A percentile compares a stretch with the other conserved stretches of the same genome.
Conservation (phyloP, 2,113 vertebrate species). For the Casuarius casuarius region DNA sequence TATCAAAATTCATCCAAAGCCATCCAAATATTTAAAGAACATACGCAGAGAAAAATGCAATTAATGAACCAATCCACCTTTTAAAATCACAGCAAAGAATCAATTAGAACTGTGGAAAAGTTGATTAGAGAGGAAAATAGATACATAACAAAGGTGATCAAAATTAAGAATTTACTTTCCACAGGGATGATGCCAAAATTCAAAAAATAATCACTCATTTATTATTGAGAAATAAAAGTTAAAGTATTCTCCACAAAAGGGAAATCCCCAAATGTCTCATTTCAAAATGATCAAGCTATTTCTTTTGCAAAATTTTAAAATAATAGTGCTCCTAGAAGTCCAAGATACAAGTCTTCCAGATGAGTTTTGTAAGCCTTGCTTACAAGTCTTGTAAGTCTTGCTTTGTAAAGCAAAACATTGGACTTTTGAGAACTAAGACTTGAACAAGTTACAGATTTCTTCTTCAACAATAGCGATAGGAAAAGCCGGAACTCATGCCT, state of each 20-base stretch:
- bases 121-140: background rate
- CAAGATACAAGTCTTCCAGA: background rate
- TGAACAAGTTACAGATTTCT: background rate
- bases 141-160: background rate
- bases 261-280: background rate
- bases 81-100: background rate
- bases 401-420: background rate
- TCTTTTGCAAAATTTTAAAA: background rate
- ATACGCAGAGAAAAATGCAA: background rate
- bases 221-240: background rate
- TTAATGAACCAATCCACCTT: background rate
- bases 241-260: background rate
- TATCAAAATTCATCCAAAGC: background rate
- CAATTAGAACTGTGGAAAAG: background rate
- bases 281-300: background rate
- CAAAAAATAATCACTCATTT: background rate
- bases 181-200: background rate
- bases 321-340: background rate
- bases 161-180: background rate
- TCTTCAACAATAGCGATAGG: background rate
- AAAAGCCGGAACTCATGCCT: background rate
- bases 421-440: background rate
- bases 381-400: background rate
- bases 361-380: background rate
- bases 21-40: background rate